Evolutionary conservation across 1,140 invertebrate genomes (phyloP), one percentile per base, ranked within the genome.

Genomic region (Linepithema humile): DNA sequence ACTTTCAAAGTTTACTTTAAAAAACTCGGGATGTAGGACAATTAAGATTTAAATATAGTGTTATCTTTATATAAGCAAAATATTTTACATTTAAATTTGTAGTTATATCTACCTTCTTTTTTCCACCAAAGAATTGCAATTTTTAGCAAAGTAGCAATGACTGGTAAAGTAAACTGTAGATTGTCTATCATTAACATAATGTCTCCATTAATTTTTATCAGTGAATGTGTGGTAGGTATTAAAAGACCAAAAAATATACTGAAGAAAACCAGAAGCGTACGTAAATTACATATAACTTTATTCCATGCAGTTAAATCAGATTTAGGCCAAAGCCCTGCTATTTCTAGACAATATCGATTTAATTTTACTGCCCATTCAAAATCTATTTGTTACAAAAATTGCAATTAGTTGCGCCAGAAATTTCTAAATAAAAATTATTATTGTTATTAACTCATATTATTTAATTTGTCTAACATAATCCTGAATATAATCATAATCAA

Each of bases 291-390:
- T 1, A 35, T 38, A 1, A 26, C 17, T 3, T 60, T 60, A 17
- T 20, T 26, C 10, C 20, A n/a, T 29, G 9, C 38, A 17, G 40
- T 62, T 62, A 20, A 26, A 9, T 15, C 12, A 3, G 7, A 62
- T 1, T 15, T 62, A 35, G 73, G 73, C 73, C 73, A 75, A 45
- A 75, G 40, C 9, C 73, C 73, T 3, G 62, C 35, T 4, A 48
- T 10, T 48, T 29, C 5, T 17, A 60, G 2, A 35, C 59, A n/a
- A 4, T 0, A n/a, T 35, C 59, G 59, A 60, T 60, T 35, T n/a
- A n/a, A n/a, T n/a, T n/a, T n/a, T n/a, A n/a, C n/a, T n/a, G n/a
- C n/a, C n/a, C n/a, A n/a, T n/a, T n/a, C n/a, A n/a, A n/a, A n/a
- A n/a, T n/a, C n/a, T n/a, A n/a, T n/a, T n/a, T n/a, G n/a, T n/a